Percentiles rank a stretch among this genome's conserved stretches.
phyloP scores from a whole-genome alignment of 1,140 invertebrate species.

The Tetramorium simillimum region DNA sequence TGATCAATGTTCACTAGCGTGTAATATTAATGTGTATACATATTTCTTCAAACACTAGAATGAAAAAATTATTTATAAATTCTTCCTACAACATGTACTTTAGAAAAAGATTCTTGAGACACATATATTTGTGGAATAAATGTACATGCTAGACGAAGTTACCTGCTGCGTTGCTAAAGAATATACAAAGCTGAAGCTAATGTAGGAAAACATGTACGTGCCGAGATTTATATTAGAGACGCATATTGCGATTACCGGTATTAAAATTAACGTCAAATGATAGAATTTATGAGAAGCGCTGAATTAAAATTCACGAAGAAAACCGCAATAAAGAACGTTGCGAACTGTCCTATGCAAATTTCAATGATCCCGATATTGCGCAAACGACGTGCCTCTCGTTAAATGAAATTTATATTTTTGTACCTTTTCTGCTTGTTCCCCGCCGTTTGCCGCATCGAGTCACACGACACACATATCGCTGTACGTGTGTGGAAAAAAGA shows the following conservation, averaged over 20 bases:
- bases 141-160: not conserved
- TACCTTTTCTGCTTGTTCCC: conserved; percentile 11
- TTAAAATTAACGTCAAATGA: conserved; percentile 15
- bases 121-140: not conserved
- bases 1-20: not conserved
- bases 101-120: not conserved
- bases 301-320: conserved; percentile 9
- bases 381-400: conserved; percentile 6
- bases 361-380: conserved; percentile 14
- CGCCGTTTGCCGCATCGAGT: conserved; percentile 20
- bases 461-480: not conserved
- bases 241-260: not conserved
- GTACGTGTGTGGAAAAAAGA: conserved; percentile 58
- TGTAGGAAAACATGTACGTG: not conserved
- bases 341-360: conserved; percentile 9
- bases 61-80: not conserved
- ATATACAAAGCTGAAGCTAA: not conserved
- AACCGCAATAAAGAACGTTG: not conserved
- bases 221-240: conserved; percentile 10
- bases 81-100: not conserved
- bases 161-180: not conserved
- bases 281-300: not conserved
- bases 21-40: not conserved
- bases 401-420: conserved; percentile 6
- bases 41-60: not conserved